Evolutionary conservation across 2,113 vertebrate species (phyloP).

Genomic region (Budorcas taxicolor): DNA sequence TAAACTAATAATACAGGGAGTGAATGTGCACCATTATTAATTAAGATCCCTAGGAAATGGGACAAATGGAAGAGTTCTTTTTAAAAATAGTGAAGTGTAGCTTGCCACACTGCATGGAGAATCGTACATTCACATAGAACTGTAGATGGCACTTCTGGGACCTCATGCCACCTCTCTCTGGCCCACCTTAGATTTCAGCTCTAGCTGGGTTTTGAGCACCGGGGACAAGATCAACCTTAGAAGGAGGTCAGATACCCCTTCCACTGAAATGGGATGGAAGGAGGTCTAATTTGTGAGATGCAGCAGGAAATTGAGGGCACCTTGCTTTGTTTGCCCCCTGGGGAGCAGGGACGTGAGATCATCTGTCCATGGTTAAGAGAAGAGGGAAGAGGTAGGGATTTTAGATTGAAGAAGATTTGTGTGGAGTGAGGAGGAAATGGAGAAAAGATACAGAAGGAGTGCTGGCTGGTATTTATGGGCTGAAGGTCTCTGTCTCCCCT

Average conservation of each 20-base stretch:
- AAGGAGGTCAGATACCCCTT: background rate
- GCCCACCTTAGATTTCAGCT: background rate
- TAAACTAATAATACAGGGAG: conserved; percentile 40
- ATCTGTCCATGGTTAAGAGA: background rate
- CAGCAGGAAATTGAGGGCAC: background rate
- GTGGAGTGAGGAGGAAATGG: background rate
- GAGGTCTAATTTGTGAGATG: background rate
- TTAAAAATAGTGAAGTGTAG: background rate
- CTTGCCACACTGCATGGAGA: background rate
- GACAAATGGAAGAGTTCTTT: background rate
- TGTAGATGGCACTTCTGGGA: background rate
- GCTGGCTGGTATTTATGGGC: background rate
- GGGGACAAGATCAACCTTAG: background rate
- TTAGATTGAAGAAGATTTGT: background rate
- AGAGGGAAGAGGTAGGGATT: background rate
- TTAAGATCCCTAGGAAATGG: conserved; percentile 18
- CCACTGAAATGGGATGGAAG: background rate
- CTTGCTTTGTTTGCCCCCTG: background rate
- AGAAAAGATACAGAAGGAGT: background rate
- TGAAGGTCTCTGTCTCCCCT: background rate
- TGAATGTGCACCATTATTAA: background rate
- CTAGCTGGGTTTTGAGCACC: background rate
- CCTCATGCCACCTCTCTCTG: background rate
- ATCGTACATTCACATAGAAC: background rate
- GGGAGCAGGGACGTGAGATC: background rate